Evolutionary conservation across 1,140 invertebrate species (phyloP).

Genomic region (Drosophila orena): DNA sequence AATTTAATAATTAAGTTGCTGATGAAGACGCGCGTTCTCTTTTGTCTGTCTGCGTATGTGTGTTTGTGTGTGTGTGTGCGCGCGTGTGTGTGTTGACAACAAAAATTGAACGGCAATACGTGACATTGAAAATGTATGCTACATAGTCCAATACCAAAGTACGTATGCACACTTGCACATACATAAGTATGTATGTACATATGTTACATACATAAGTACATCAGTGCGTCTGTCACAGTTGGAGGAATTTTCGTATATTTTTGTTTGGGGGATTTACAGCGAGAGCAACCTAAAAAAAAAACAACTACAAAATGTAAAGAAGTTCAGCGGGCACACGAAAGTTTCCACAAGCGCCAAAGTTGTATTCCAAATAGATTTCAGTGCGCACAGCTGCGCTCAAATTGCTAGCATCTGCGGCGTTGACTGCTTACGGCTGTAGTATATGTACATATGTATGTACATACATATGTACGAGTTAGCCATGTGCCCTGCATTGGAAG

Average conservation of each 20-base stretch:
- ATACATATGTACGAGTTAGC: too few species aligned
- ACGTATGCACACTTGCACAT: constrained; percentile 5
- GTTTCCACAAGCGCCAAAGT: constrained; percentile 5
- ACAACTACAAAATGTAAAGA: constrained; percentile 4
- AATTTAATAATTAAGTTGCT: constrained; percentile 82
- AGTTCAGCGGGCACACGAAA: constrained; percentile 8
- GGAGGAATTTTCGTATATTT: neutral
- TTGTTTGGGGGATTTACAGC: neutral
- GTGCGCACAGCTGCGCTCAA: constrained; percentile 1
- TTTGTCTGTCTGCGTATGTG: neutral
- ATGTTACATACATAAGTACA: constrained; percentile 4
- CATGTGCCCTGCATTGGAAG: too few species aligned
- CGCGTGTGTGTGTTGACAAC: constrained; percentile 15
- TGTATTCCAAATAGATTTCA: constrained; percentile 5
- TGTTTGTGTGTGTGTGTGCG: neutral
- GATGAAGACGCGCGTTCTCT: constrained; percentile 66
- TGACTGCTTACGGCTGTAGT: neutral
- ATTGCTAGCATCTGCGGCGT: neutral
- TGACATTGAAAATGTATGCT: constrained; percentile 65
- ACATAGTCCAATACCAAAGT: constrained; percentile 14
- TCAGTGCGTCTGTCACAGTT: neutral
- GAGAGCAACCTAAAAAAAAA: neutral
- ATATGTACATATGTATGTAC: too few species aligned
- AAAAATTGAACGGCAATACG: constrained; percentile 48
- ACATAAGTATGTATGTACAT: neutral